Evolutionary conservation across 2,888 invertebrate genomes (phyloP), one percentile per base, ranked within the genome.

Genomic region (Atethmia centrago): DNA sequence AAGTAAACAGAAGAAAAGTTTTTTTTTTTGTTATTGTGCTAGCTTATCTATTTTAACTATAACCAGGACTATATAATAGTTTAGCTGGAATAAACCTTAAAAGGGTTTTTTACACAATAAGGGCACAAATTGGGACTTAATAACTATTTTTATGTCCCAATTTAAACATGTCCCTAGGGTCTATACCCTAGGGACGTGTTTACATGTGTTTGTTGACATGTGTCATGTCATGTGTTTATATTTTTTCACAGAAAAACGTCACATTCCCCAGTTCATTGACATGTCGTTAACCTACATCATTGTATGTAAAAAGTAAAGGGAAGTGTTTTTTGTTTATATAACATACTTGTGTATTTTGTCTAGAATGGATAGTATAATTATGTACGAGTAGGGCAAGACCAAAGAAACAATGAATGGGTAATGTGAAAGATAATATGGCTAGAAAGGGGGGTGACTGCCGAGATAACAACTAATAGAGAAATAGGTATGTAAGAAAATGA

Each of bases 211-310:
- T 62, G 45, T 62, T 62, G 62, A 62, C 14, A 62, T 62, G 31
- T 63, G 47, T 14, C n/a, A 21, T 55, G 49, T 21, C 14, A 8
- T 28, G 3, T 79, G 47, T 73, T 78, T 84, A 70, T 78, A 70
- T 67, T 42, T 74, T 75, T 64, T 74, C 69, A 40, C 36, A 77
- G 62, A 64, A 71, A 86, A 76, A 74, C 19, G 74, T 77, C 75
- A 40, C 79, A 74, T 53, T 61, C 40, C 59, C 56, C 84, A 89
- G 91, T 88, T 92, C 91, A 90, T 76, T 77, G 87, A 89, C 91
- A 91, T 90, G 92, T 90, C 90, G 80, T 88, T 91, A 89, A 90
- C 90, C 91, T 84, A 86, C 65, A 83, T 83, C 77, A 79, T 80
- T 71, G 74, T 72, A 67, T 5, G 31, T 55, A 63, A 77, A 82